A percentile compares a stretch with the other conserved stretches of the same genome.
These are phyloP conservation scores for Pseudochaenichthys georgianus DNA, from an alignment of 2,797 vertebrate genomes.

Conservation along the genomic window DNA sequence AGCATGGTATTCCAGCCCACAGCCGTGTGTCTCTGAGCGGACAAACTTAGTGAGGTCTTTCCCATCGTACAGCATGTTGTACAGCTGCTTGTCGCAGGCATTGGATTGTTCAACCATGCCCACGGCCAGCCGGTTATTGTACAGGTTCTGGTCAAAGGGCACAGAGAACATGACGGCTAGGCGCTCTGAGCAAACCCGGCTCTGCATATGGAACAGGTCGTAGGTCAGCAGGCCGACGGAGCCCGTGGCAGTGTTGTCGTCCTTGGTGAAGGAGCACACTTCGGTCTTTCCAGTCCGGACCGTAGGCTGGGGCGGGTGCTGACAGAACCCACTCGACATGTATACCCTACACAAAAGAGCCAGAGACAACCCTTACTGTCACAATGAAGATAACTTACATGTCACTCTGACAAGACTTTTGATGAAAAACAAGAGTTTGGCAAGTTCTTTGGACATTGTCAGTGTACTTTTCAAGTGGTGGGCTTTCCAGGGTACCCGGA, in stretches of 20 bases:
- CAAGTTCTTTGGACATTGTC: constrained; percentile 62
- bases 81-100: constrained; percentile 76
- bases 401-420: constrained; percentile 28
- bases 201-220: constrained; percentile 77
- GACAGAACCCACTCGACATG: constrained; percentile 77
- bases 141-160: constrained; percentile 77
- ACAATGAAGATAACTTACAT: constrained; percentile 34
- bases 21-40: constrained; percentile 50
- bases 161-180: constrained; percentile 81
- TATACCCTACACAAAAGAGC: constrained; percentile 66
- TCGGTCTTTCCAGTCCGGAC: constrained; percentile 60
- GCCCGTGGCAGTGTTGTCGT: constrained; percentile 77
- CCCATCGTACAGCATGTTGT: constrained; percentile 77
- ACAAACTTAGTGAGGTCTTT: constrained; percentile 67
- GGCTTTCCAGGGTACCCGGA: constrained; percentile 54
- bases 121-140: constrained; percentile 77
- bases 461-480: constrained; percentile 58
- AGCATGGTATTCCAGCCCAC: constrained; percentile 53
- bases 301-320: constrained; percentile 81
- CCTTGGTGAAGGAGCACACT: constrained; percentile 82
- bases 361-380: constrained; percentile 28
- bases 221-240: constrained; percentile 79
- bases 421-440: constrained; percentile 46
- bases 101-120: constrained; percentile 64
- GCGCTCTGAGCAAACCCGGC: constrained; percentile 57